A percentile compares a stretch with the other conserved stretches of the same genome.
phyloP scores from a whole-genome alignment of 2,797 vertebrate species.

The Malurus leucopterus region DNA sequence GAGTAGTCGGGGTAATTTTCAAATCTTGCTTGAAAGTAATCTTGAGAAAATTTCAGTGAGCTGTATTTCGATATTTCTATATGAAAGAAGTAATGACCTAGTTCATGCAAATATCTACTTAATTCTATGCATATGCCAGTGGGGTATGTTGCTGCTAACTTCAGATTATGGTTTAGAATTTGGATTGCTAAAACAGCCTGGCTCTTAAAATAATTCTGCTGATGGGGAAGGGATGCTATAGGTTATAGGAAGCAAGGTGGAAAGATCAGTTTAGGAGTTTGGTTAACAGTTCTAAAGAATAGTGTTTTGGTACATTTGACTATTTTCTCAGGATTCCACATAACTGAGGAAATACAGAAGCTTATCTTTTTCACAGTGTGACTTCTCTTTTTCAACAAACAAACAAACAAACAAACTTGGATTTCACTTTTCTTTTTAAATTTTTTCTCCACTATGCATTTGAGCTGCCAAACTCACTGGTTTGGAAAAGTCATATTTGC shows the following conservation, averaged over 20 bases:
- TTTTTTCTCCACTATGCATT: accelerated
- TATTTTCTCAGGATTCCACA: neutral
- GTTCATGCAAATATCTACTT: neutral
- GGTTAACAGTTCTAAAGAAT: neutral
- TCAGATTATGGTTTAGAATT: neutral
- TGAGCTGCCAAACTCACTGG: neutral
- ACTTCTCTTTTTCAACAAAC: neutral
- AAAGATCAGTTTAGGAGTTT: neutral
- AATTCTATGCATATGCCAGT: neutral
- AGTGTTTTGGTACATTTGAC: neutral
- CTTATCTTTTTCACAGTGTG: neutral
- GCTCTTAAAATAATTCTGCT: neutral
- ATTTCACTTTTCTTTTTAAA: neutral
- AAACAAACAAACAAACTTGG: neutral
- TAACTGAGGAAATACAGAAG: neutral
- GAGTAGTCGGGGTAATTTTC: neutral
- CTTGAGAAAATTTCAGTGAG: neutral
- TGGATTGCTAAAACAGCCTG: neutral
- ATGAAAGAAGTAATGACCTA: neutral
- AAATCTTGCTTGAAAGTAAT: neutral
- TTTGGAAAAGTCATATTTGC: neutral
- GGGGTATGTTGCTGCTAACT: neutral
- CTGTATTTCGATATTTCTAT: neutral
- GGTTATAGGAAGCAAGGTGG: neutral
- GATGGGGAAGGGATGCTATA: neutral